Percentiles rank a stretch among this genome's conserved stretches.
Evolutionary conservation across 2,113 vertebrate genomes (phyloP).

Genomic region (Cnemophilus loriae): DNA sequence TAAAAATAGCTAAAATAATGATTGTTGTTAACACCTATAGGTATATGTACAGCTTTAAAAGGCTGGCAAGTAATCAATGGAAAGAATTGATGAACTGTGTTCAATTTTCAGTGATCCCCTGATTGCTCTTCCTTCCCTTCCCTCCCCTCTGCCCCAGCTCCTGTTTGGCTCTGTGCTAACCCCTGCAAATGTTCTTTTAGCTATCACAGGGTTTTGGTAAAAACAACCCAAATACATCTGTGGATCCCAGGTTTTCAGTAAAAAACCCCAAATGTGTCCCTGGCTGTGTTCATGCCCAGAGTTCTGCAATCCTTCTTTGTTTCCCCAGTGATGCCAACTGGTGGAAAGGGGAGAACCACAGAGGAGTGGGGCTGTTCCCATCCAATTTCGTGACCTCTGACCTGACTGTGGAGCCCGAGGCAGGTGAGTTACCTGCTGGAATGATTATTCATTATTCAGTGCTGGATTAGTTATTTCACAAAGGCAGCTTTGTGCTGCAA

Average conservation of each 20-base stretch:
- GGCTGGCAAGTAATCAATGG: not conserved
- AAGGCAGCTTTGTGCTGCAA: too few relatives aligned
- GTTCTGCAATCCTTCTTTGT: not conserved
- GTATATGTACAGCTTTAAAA: not conserved
- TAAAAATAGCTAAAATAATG: not conserved
- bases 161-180: not conserved
- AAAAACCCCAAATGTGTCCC: not conserved
- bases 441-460: too few relatives aligned
- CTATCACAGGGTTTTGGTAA: not conserved
- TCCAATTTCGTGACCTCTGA: constrained; percentile 96
- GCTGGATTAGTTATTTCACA: not conserved
- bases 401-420: constrained; percentile 84
- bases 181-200: not conserved
- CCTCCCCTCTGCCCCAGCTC: not conserved
- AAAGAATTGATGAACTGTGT: not conserved
- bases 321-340: constrained; percentile 90
- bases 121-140: not conserved
- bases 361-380: constrained; percentile 93
- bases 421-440: constrained; percentile 72
- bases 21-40: not conserved
- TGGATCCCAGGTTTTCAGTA: not conserved
- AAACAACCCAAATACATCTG: not conserved
- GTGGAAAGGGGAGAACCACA: constrained; percentile 98
- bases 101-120: not conserved
- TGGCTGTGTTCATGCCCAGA: not conserved